Conservation (phyloP, 1,140 invertebrate genomes). For the Leptinotarsa lineolata region DNA sequence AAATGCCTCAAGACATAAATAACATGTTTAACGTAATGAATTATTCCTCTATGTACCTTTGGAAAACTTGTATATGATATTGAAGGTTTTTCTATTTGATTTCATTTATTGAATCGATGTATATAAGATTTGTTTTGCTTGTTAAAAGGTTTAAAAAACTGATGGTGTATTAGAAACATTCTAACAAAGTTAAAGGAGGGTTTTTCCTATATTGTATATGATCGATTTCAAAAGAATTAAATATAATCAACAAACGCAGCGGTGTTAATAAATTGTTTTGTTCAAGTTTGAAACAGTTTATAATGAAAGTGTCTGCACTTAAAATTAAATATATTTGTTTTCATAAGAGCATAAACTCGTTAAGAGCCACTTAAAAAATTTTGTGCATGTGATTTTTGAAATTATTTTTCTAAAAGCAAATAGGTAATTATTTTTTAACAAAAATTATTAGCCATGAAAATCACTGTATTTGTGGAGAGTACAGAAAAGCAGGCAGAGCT, state of each 20-base stretch:
- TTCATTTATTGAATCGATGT: not conserved
- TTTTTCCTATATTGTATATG: not conserved
- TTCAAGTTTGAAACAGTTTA: conserved; percentile 38
- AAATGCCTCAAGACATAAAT: not conserved
- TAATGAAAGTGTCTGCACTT: not conserved
- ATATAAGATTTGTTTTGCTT: conserved; percentile 9
- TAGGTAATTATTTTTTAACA: not conserved
- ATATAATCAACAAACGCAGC: too few relatives aligned
- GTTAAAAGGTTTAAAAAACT: conserved; percentile 23
- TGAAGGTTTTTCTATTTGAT: too few relatives aligned
- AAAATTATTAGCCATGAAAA: not conserved
- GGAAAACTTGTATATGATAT: too few relatives aligned
- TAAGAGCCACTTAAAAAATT: too few relatives aligned
- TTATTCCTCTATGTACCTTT: too few relatives aligned
- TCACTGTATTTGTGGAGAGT: conserved; percentile 29
- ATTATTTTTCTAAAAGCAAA: too few relatives aligned
- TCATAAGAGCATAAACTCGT: not conserved
- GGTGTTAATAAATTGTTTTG: conserved; percentile 30
- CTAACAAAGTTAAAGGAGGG: not conserved
- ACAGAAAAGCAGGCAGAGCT: conserved; percentile 26
- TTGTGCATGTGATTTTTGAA: too few relatives aligned
- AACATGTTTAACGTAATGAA: too few relatives aligned
- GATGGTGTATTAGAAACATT: conserved; percentile 32
- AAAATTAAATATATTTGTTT: not conserved
- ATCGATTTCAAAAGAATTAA: not conserved